phyloP scores from a whole-genome alignment of 2,888 invertebrate species.

The Belgica antarctica region DNA sequence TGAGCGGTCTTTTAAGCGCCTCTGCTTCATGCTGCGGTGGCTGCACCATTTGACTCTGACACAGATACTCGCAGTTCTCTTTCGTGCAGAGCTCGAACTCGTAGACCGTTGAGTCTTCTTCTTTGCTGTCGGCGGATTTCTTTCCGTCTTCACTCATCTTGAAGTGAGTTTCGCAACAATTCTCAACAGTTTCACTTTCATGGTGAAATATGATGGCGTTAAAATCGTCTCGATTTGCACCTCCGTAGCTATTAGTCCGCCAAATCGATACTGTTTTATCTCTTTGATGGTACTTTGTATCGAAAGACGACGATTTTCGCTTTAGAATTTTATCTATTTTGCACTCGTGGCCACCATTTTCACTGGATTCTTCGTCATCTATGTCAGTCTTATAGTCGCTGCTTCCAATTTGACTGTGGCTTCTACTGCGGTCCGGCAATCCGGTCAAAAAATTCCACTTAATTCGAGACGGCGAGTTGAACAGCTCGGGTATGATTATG shows the following conservation, averaged over 20 bases:
- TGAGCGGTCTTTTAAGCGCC: not conserved
- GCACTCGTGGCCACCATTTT: not conserved
- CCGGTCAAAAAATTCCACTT: conserved; percentile 55
- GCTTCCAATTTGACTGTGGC: conserved; percentile 40
- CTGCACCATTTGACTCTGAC: conserved; percentile 11
- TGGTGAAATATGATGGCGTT: conserved; percentile 55
- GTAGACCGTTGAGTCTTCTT: conserved; percentile 1
- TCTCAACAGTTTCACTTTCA: conserved; percentile 54
- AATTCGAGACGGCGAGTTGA: conserved; percentile 55
- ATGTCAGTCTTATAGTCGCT: conserved; percentile 43
- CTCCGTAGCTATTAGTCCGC: conserved; percentile 47
- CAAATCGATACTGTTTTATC: conserved; percentile 50
- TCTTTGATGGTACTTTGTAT: conserved; percentile 39
- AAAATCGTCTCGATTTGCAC: conserved; percentile 51
- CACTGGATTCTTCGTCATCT: conserved; percentile 39
- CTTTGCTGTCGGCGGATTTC: not conserved
- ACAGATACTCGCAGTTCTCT: conserved; percentile 42
- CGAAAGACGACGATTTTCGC: conserved; percentile 35
- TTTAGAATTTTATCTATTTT: conserved; percentile 43
- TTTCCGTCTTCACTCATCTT: conserved; percentile 46
- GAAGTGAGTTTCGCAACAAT: conserved; percentile 53
- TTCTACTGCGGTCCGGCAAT: conserved; percentile 37
- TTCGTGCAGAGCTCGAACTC: conserved; percentile 42
- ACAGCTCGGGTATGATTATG: conserved; percentile 53
- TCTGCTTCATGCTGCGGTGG: not conserved